Evolutionary conservation across 2,113 vertebrate genomes (phyloP).

Genomic region (Porphyrio hochstetteri): DNA sequence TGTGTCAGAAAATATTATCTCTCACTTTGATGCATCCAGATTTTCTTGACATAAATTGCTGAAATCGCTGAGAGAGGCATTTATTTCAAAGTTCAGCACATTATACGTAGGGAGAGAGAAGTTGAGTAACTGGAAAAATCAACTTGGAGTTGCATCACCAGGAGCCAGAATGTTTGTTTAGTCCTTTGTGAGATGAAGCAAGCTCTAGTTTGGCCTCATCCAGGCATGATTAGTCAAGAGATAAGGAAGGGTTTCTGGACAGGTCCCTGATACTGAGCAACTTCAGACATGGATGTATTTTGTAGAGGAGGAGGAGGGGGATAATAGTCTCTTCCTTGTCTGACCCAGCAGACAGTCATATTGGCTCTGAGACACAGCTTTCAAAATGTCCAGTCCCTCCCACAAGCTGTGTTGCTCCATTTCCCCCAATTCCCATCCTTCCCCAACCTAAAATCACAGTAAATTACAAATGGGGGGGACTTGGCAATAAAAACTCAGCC

Average conservation of each 20-base stretch:
- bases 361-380: background rate
- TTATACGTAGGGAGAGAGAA: slow-evolving; percentile 21
- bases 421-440: background rate
- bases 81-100: slow-evolving; percentile 66
- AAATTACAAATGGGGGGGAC: background rate
- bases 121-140: slow-evolving; percentile 73
- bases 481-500: background rate
- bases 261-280: background rate
- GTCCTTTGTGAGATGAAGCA: slow-evolving; percentile 67
- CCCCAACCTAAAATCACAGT: background rate
- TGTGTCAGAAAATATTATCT: slow-evolving; percentile 58
- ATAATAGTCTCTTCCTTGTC: background rate
- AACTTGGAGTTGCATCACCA: slow-evolving; percentile 60
- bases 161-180: slow-evolving; percentile 68
- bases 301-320: background rate
- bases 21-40: slow-evolving; percentile 60
- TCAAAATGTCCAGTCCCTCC: background rate
- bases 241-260: slow-evolving; percentile 27
- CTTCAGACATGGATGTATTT: background rate
- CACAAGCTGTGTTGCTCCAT: background rate
- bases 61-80: slow-evolving; percentile 62
- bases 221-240: slow-evolving; percentile 47
- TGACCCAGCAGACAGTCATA: background rate
- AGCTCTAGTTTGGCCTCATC: slow-evolving; percentile 57
- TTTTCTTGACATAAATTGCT: slow-evolving; percentile 69